A percentile compares a stretch with the other conserved stretches of the same genome.
phyloP scores from a whole-genome alignment of 2,797 vertebrate genomes.

The Pantherophis alleghaniensis region DNA sequence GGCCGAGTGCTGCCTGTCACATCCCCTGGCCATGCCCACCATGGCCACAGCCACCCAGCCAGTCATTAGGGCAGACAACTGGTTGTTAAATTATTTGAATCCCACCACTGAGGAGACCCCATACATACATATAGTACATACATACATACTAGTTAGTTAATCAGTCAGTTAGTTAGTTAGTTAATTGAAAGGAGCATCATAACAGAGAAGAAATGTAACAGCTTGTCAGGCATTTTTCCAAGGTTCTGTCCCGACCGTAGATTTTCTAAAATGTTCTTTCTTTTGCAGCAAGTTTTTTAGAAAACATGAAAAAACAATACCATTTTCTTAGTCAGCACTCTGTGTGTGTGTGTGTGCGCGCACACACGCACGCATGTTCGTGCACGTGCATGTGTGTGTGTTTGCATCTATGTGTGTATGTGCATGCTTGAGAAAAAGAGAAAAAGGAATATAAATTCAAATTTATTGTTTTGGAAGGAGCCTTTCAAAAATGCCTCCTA shows the following conservation, averaged over 20 bases:
- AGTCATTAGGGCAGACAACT: too few species aligned
- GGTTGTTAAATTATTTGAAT: too few species aligned
- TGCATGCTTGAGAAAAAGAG: neutral
- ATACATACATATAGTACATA: too few species aligned
- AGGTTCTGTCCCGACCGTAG: neutral
- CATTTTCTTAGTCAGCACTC: neutral
- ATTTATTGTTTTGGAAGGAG: slow-evolving; percentile 8
- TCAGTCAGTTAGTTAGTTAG: neutral
- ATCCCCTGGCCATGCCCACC: too few species aligned
- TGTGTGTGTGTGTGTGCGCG: neutral
- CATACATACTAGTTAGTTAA: neutral
- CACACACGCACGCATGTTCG: too few species aligned
- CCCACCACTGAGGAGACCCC: too few species aligned
- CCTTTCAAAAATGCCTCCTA: slow-evolving; percentile 51
- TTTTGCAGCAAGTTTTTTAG: neutral
- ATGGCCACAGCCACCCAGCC: too few species aligned
- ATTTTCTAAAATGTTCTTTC: slow-evolving; percentile 2
- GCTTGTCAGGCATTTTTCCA: neutral
- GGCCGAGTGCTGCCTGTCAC: too few species aligned
- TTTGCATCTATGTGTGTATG: neutral
- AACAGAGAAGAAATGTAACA: neutral
- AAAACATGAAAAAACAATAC: neutral
- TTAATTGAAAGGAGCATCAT: neutral
- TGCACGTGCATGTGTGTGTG: neutral
- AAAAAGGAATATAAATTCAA: neutral